Percentiles rank a stretch among this genome's conserved stretches.
Conservation (phyloP, 2,113 vertebrate species). For the crab-eating macaque (Macaca fascicularis) region DNA sequence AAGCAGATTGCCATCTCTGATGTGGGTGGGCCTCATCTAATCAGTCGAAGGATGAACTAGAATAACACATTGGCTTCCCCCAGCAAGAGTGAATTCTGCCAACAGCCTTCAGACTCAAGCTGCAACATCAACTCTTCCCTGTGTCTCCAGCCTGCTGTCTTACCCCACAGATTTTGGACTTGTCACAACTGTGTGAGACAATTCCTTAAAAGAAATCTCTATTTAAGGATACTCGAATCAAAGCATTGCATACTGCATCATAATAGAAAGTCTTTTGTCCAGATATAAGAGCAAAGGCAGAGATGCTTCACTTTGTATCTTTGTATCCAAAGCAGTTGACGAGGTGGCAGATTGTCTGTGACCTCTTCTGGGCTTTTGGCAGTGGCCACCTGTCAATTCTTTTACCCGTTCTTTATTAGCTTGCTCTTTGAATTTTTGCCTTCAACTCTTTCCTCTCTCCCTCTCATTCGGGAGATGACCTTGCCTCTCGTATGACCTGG, state of each 20-base stretch:
- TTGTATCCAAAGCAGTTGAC: neutral
- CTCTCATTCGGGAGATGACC: neutral
- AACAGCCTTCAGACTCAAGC: neutral
- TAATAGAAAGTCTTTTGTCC: neutral
- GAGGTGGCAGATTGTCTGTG: no score
- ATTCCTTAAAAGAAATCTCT: neutral
- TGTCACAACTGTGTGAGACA: neutral
- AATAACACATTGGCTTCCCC: neutral
- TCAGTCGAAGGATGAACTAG: neutral
- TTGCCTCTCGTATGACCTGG: neutral
- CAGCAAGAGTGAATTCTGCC: neutral
- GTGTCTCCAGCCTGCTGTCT: neutral
- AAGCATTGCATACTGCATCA: neutral
- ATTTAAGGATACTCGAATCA: neutral
- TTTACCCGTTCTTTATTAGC: neutral
- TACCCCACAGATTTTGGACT: neutral
- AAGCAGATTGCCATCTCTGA: neutral
- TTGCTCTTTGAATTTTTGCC: neutral
- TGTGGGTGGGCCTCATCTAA: neutral
- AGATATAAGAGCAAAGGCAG: neutral
- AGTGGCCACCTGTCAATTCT: neutral
- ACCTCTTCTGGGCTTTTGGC: neutral
- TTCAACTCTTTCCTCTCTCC: neutral
- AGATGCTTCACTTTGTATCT: neutral
- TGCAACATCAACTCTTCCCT: neutral